These are phyloP conservation scores for Drosophila yakuba DNA, from an alignment of 1,140 invertebrate species.

Conservation along the genomic window DNA sequence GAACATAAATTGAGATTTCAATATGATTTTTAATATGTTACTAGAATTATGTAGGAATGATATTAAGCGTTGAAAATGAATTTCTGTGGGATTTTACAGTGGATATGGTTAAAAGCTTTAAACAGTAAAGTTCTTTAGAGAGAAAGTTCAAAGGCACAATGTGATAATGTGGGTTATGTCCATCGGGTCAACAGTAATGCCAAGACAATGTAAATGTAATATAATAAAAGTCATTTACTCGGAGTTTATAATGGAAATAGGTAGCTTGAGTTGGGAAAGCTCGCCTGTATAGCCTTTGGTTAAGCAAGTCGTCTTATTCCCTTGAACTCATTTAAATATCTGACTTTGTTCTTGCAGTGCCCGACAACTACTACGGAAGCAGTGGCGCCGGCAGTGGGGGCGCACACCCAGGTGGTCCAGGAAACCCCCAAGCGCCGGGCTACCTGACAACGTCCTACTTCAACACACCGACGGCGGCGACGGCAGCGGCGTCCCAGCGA, in stretches of 20 bases:
- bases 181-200: too few species aligned
- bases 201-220: too few species aligned
- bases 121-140: too few species aligned
- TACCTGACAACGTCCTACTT: slow-evolving; percentile 82
- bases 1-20: too few species aligned
- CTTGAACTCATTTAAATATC: neutral
- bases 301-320: neutral
- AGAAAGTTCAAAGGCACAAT: too few species aligned
- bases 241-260: neutral
- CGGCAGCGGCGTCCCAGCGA: slow-evolving; percentile 68
- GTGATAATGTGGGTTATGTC: too few species aligned
- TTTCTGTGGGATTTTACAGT: too few species aligned
- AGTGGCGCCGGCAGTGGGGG: slow-evolving; percentile 49
- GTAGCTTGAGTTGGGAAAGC: neutral
- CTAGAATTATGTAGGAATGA: too few species aligned
- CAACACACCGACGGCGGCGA: slow-evolving; percentile 74
- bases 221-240: too few species aligned
- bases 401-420: slow-evolving; percentile 51
- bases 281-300: neutral
- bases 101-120: too few species aligned
- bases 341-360: slow-evolving; percentile 49
- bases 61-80: too few species aligned
- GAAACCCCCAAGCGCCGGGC: slow-evolving; percentile 48
- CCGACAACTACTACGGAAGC: slow-evolving; percentile 81
- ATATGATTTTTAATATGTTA: too few species aligned